Base-by-base conservation (phyloP, 2,113 vertebrate genomes). In the Microtus montanus region DNA sequence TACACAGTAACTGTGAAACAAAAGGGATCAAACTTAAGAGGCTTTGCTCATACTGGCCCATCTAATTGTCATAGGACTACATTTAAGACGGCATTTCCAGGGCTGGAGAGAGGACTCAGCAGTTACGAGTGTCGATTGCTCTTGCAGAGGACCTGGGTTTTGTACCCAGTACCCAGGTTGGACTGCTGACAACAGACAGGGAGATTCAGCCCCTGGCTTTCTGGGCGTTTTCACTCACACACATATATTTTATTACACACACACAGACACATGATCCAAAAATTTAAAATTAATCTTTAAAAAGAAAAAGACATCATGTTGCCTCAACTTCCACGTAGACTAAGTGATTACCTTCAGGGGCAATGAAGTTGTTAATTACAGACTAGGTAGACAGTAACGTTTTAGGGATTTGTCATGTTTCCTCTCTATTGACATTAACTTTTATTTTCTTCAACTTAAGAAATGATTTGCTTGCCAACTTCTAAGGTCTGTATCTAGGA, bases 401-500 rank as follows among this genome's bases (percentile, higher is more conserved):
- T 89, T 84, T 41, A 64, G 3, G 64, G 64, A 79, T 22, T 80
- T 61, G 12, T 85, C 44, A 68, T 87, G n/a, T 80, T 70, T 7
- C 4, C 8, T 87, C 33, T 92, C 15, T 74, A 64, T 26, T 26
- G 8, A 24, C 1, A 92, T 47, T 44, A 84, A 5, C 58, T 33
- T 87, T 49, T 38, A 2, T 38, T 89, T 64, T 75, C 66, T 10
- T 75, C 20, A 90, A 49, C 75, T 19, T 77, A 83, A 95, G 35
- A 66, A 85, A 87, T 41, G 5, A 75, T 94, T 97, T 38, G 38
- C 30, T 26, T 90, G 83, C 52, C 22, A 88, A 84, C 20, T 38
- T 68, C 2, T 24, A 30, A 8, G 33, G 41, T 70, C 70, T 61
- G 9, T 85, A 84, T 89, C 13, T 93, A 83, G 80, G n/a, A 66